Percentiles rank a stretch among this genome's conserved stretches.
phyloP scores from a whole-genome alignment of 2,888 invertebrate species.

The Nomada goodeniana region DNA sequence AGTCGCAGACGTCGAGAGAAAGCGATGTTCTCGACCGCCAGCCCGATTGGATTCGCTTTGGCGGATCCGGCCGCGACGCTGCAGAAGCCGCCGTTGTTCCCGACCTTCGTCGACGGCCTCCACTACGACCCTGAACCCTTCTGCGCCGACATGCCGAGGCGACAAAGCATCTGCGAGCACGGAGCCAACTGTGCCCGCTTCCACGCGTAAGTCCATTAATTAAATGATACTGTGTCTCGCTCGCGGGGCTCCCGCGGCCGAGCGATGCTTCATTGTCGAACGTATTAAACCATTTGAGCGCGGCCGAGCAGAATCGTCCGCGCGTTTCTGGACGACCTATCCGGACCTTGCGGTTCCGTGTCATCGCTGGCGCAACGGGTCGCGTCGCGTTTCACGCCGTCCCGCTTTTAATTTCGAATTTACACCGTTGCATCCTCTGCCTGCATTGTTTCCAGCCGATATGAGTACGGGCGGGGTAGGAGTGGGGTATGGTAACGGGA shows the following conservation, averaged over 20 bases:
- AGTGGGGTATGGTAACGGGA: no score
- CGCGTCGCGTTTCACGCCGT: neutral
- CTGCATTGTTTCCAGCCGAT: neutral
- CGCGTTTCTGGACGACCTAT: slow-evolving; percentile 35
- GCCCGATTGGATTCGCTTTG: slow-evolving; percentile 79
- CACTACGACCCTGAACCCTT: slow-evolving; percentile 82
- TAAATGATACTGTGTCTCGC: slow-evolving; percentile 24
- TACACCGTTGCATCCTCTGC: neutral
- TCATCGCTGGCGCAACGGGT: neutral
- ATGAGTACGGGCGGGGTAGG: neutral
- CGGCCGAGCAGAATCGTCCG: slow-evolving; percentile 27
- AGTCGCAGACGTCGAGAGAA: slow-evolving; percentile 77
- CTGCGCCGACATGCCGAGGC: slow-evolving; percentile 77
- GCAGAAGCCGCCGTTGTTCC: slow-evolving; percentile 84
- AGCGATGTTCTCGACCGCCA: slow-evolving; percentile 76
- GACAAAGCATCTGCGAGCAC: slow-evolving; percentile 79
- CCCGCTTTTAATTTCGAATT: slow-evolving; percentile 15
- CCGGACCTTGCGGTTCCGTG: slow-evolving; percentile 22
- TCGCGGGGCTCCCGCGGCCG: neutral
- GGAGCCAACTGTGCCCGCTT: slow-evolving; percentile 79
- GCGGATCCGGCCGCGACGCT: slow-evolving; percentile 79
- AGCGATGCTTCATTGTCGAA: slow-evolving; percentile 24
- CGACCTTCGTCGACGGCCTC: slow-evolving; percentile 83
- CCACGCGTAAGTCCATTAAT: slow-evolving; percentile 74
- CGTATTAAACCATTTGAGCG: slow-evolving; percentile 34